Evolutionary conservation across 2,113 vertebrate species (phyloP).

Genomic region (Varanus komodoensis): DNA sequence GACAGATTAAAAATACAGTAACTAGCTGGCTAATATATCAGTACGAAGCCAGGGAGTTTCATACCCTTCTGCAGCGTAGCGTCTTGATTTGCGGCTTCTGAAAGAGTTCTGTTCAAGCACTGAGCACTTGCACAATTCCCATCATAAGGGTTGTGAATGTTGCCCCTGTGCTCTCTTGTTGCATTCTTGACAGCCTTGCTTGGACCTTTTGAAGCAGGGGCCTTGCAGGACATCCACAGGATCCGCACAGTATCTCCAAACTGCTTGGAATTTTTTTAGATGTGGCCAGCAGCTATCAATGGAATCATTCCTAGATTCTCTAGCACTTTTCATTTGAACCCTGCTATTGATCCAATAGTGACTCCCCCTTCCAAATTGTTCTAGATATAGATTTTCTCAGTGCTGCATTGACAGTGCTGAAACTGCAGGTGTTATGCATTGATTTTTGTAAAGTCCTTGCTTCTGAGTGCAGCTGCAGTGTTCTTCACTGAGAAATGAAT

Average conservation of each 20-base stretch:
- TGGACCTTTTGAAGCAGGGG: too few relatives aligned
- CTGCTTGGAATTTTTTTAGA: too few relatives aligned
- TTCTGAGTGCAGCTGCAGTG: background rate
- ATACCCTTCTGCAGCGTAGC: background rate
- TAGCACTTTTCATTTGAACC: background rate
- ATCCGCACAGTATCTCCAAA: too few relatives aligned
- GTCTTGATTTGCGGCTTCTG: background rate
- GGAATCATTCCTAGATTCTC: conserved; percentile 1
- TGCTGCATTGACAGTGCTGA: background rate
- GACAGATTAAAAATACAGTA: background rate
- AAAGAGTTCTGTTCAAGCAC: background rate
- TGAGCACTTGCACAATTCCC: too few relatives aligned
- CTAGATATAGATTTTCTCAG: conserved; percentile 23
- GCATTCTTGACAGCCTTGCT: too few relatives aligned
- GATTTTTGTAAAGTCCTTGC: conserved; percentile 15
- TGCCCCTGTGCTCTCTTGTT: too few relatives aligned
- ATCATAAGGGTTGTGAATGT: too few relatives aligned
- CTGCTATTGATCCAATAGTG: background rate
- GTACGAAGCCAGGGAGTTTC: background rate
- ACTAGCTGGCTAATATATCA: background rate
- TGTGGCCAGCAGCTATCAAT: background rate
- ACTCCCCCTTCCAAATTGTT: background rate
- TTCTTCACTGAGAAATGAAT: conserved; percentile 20
- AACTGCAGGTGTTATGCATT: conserved; percentile 13
- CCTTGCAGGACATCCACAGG: too few relatives aligned